Evolutionary conservation across 2,888 invertebrate species (phyloP), one percentile per base, ranked within the genome.

Genomic region (Aleiodes alternator): DNA sequence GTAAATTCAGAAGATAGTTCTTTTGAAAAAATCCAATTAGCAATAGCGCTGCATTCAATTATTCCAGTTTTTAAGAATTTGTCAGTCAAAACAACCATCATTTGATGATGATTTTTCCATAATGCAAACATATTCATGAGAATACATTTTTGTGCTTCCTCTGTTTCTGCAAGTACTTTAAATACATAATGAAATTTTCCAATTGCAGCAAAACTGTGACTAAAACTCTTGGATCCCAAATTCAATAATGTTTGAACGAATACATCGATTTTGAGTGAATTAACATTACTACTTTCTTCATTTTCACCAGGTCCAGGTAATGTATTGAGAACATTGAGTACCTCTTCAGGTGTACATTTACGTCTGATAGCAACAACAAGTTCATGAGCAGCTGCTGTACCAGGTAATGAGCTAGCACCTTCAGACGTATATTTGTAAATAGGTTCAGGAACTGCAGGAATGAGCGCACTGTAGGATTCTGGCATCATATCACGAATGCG

Each of bases 141-240:
- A 69, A 99, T 94, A 89, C 96, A 97, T 80, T 98, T 96, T 89
- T 99, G 99, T 0, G 97, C 97, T 88, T 98, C 98, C 87, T 98
- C 98, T 0, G 96, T 95, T 85, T 97, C 97, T 0, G 97, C 97
- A 78, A 99, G 91, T 48, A 95, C 94, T 92, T 96, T 96, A 85
- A 97, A 96, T 3, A 97, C 97, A 87, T 95, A 94, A 90, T 96
- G 96, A 86, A 96, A 99, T 92, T 98, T 99, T 56, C 98, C 97
- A 80, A 99, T 96, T n/a, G 98, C 99, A 6, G 99, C 98, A 90
- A 99, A 98, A 83, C 98, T 97, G 88, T 99, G 99, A 76, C 98
- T 98, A 89, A 99, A 98, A 83, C 98, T 98, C 90, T 99, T 99
- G 69, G 96, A 96, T 50, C 98, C 99, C 75, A 98, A 91, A 88